phyloP scores from a whole-genome alignment of 1,140 invertebrate genomes.

The Trichogramma pretiosum region DNA sequence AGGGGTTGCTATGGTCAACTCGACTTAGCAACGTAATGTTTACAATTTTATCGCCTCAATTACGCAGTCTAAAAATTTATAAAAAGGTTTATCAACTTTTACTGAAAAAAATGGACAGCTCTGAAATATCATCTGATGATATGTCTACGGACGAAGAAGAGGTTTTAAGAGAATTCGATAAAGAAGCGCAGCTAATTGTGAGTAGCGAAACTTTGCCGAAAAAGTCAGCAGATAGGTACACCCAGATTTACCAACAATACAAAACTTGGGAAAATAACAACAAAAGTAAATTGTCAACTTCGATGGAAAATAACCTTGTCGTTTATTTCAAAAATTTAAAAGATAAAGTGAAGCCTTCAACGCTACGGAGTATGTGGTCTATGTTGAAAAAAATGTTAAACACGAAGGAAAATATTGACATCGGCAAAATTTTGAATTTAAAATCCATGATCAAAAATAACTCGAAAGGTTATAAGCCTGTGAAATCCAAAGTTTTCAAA shows the following conservation, averaged over 20 bases:
- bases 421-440: slow-evolving; percentile 7
- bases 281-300: not conserved
- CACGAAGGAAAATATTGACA: slow-evolving; percentile 11
- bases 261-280: not conserved
- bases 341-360: not conserved
- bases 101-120: too few relatives aligned
- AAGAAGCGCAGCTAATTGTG: not conserved
- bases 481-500: slow-evolving; percentile 7
- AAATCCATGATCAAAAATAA: slow-evolving; percentile 14
- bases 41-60: too few relatives aligned
- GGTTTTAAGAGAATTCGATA: not conserved
- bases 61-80: too few relatives aligned
- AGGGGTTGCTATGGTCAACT: too few relatives aligned
- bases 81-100: too few relatives aligned
- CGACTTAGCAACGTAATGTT: too few relatives aligned
- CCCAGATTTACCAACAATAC: not conserved
- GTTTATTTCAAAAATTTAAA: not conserved
- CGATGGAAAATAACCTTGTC: too few relatives aligned
- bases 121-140: too few relatives aligned
- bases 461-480: slow-evolving; percentile 15
- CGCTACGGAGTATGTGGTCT: too few relatives aligned
- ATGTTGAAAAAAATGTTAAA: slow-evolving; percentile 10
- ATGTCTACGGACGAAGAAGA: too few relatives aligned
- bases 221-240: too few relatives aligned
- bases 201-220: slow-evolving; percentile 3